Conservation (phyloP, 2,888 invertebrate genomes). For the Seira ritae region DNA sequence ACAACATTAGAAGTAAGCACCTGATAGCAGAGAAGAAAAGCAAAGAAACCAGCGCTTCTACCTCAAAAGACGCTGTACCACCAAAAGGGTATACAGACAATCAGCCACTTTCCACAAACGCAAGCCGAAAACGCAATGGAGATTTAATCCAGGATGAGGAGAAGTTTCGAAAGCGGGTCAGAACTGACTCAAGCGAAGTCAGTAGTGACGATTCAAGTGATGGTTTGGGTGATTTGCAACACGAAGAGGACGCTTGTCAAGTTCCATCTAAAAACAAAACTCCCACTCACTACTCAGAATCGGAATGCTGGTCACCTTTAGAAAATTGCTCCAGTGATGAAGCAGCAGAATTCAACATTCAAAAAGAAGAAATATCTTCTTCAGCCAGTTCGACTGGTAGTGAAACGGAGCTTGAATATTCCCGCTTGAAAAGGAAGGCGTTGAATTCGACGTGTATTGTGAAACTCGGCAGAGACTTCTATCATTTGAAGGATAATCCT, state of each 20-base stretch:
- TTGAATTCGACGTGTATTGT: not conserved
- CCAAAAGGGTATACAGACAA: not conserved
- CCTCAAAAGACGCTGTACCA: not conserved
- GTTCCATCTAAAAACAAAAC: not conserved
- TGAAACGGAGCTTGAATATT: not conserved
- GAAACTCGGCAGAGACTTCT: not conserved
- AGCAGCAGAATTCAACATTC: too few species aligned
- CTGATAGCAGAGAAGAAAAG: not conserved
- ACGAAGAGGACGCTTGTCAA: not conserved
- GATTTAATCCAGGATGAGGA: not conserved
- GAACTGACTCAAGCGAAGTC: not conserved
- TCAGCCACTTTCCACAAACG: not conserved
- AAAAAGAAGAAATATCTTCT: slow-evolving; percentile 12
- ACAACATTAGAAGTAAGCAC: not conserved
- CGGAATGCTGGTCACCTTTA: not conserved
- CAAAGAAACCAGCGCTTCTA: not conserved
- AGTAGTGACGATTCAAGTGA: slow-evolving; percentile 50
- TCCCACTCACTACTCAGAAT: not conserved
- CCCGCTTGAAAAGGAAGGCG: not conserved
- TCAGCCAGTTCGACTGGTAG: too few species aligned
- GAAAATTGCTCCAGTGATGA: not conserved
- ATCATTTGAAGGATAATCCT: not conserved
- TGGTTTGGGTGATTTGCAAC: slow-evolving; percentile 20
- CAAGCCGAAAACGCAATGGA: too few species aligned
- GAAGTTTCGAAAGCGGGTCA: not conserved